Conservation (phyloP, 2,888 invertebrate species). For the Acanthosepion pharaonis region DNA sequence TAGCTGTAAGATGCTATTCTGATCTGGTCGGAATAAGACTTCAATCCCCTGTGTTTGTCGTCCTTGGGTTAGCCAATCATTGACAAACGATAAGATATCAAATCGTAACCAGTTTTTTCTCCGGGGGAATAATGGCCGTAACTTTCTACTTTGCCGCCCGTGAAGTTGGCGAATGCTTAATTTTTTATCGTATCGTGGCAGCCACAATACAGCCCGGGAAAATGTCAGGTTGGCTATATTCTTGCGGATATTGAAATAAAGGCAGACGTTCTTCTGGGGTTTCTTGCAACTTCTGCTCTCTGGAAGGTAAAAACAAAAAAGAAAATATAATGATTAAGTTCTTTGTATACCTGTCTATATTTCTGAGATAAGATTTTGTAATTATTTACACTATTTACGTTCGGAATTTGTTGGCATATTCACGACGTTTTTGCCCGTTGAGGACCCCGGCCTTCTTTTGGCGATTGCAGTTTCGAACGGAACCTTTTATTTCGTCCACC, state of each 20-base stretch:
- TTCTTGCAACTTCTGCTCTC: background rate
- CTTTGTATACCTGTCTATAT: too few relatives aligned
- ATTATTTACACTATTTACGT: too few relatives aligned
- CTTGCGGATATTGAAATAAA: conserved; percentile 20
- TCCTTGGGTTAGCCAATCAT: background rate
- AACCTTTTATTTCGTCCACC: too few relatives aligned
- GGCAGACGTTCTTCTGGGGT: background rate
- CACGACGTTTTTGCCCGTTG: too few relatives aligned
- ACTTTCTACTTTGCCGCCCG: background rate
- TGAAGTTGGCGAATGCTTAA: background rate
- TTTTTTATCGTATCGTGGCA: background rate
- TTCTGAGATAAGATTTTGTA: too few relatives aligned
- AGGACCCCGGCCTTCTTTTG: too few relatives aligned
- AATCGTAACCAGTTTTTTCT: background rate
- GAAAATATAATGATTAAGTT: background rate
- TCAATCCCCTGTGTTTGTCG: background rate
- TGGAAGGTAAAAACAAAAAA: background rate
- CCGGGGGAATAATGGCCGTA: background rate
- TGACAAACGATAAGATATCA: background rate
- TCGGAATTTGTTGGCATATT: too few relatives aligned
- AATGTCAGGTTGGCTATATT: background rate
- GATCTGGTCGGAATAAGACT: background rate
- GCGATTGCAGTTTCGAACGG: too few relatives aligned
- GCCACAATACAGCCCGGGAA: background rate
- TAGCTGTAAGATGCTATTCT: background rate